A percentile compares a stretch with the other conserved stretches of the same genome.
These are phyloP conservation scores for Acronicta alni DNA, from an alignment of 2,888 invertebrate species.

Conservation along the genomic window DNA sequence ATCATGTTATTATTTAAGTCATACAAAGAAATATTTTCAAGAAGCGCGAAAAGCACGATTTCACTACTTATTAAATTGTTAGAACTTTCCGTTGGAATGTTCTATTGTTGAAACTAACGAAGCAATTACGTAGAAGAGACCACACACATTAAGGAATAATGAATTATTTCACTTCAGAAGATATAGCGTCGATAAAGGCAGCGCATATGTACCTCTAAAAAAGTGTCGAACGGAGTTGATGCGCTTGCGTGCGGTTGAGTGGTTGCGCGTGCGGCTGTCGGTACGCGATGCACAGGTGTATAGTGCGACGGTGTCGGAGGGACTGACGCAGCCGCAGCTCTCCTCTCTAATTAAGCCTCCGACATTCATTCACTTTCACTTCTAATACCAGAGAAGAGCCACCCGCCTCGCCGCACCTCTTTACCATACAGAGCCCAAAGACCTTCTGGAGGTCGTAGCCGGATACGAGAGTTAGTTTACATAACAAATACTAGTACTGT, in stretches of 20 bases:
- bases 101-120: constrained; percentile 6
- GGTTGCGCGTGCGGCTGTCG: constrained; percentile 52
- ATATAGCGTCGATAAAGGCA: constrained; percentile 49
- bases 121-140: constrained; percentile 13
- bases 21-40: constrained; percentile 6
- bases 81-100: constrained; percentile 21
- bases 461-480: constrained; percentile 76
- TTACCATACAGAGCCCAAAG: constrained; percentile 73
- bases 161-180: constrained; percentile 43
- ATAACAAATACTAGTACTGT: constrained; percentile 64
- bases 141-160: constrained; percentile 45
- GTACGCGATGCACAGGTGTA: constrained; percentile 73
- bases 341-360: constrained; percentile 89
- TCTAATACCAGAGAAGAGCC: constrained; percentile 85
- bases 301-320: constrained; percentile 80
- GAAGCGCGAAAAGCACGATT: constrained; percentile 34
- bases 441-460: constrained; percentile 87
- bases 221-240: constrained; percentile 58
- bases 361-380: constrained; percentile 89
- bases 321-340: constrained; percentile 84
- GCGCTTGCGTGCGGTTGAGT: constrained; percentile 57
- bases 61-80: constrained; percentile 33
- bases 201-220: constrained; percentile 80
- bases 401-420: constrained; percentile 77
- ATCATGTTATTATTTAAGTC: neutral